Evolutionary conservation across 2,888 invertebrate species (phyloP).

Genomic region (Ptilodon capucinus): DNA sequence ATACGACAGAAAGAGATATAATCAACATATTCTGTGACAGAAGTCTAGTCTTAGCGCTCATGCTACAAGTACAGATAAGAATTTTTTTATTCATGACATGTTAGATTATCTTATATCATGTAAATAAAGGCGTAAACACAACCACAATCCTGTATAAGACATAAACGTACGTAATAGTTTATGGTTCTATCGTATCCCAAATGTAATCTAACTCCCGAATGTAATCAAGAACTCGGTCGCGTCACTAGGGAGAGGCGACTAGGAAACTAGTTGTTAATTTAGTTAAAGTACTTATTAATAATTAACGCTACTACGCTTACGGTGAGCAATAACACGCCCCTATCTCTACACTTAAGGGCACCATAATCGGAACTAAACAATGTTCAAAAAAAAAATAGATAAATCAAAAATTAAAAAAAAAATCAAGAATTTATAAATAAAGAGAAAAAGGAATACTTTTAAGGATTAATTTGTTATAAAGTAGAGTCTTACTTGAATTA

Average conservation of each 20-base stretch:
- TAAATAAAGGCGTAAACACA: too few species aligned
- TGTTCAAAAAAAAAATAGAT: constrained; percentile 33
- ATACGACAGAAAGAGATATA: too few species aligned
- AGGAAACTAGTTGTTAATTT: constrained; percentile 4
- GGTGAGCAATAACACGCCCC: constrained; percentile 9
- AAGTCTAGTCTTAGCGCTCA: too few species aligned
- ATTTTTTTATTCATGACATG: too few species aligned
- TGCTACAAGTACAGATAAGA: too few species aligned
- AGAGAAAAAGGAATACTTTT: constrained; percentile 55
- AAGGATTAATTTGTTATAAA: constrained; percentile 51
- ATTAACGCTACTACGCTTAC: constrained; percentile 18
- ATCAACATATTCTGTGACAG: too few species aligned
- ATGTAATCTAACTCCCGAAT: background rate
- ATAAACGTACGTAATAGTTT: too few species aligned
- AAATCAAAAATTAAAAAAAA: constrained; percentile 59
- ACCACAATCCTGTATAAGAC: too few species aligned
- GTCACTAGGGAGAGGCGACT: background rate
- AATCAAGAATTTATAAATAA: constrained; percentile 50
- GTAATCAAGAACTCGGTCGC: constrained; percentile 14
- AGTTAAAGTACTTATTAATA: constrained; percentile 24
- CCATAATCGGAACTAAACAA: constrained; percentile 24
- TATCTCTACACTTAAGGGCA: constrained; percentile 21
- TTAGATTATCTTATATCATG: too few species aligned
- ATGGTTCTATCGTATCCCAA: too few species aligned
- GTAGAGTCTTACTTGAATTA: constrained; percentile 26